phyloP scores from a whole-genome alignment of 1,140 invertebrate genomes.

The Diprion similis region DNA sequence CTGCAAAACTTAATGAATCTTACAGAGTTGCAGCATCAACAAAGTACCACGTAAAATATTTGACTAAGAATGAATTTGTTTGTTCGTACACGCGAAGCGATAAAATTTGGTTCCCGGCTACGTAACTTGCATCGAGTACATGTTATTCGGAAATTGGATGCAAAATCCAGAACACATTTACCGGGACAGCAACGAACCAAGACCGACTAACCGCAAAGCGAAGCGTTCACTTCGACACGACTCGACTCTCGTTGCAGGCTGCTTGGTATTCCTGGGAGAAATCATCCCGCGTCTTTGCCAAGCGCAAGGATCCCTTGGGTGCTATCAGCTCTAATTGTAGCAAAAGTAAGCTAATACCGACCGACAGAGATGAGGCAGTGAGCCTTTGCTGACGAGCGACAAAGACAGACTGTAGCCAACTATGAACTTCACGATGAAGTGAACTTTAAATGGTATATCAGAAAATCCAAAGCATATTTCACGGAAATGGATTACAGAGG shows the following conservation, averaged over 20 bases:
- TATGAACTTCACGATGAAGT: no score
- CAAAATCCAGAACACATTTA: not conserved
- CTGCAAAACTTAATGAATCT: no score
- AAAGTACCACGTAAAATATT: no score
- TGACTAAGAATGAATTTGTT: no score
- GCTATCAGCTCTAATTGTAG: conserved; percentile 47
- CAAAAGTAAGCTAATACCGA: conserved; percentile 46
- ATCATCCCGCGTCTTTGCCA: conserved; percentile 44
- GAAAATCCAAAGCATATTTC: no score
- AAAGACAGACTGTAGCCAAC: not conserved
- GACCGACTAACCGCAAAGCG: conserved; percentile 1
- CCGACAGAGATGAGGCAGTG: not conserved
- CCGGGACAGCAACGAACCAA: not conserved
- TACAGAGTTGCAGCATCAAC: no score
- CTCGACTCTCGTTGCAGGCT: conserved; percentile 4
- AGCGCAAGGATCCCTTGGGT: conserved; percentile 41
- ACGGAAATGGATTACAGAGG: no score
- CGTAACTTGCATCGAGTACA: no score
- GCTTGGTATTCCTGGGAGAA: conserved; percentile 45
- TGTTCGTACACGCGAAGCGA: no score
- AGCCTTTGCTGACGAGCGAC: not conserved
- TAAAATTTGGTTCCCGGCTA: no score
- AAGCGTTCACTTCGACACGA: not conserved
- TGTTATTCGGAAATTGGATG: no score
- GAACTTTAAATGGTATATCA: no score